A percentile compares a stretch with the other conserved stretches of the same genome.
These are phyloP conservation scores for Clarias gariepinus DNA, from an alignment of 2,113 vertebrate genomes.

Conservation along the genomic window DNA sequence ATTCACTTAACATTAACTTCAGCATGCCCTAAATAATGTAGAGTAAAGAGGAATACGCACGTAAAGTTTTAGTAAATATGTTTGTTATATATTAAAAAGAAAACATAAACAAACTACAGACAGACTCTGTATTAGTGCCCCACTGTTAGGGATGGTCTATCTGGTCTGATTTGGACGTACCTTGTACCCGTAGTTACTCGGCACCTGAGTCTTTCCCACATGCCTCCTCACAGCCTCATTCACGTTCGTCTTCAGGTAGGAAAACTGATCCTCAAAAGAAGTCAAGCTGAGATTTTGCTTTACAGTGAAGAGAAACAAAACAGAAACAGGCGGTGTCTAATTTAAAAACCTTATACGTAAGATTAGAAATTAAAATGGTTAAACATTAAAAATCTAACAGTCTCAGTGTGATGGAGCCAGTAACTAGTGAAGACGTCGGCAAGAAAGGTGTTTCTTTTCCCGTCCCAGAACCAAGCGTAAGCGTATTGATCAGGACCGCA, in stretches of 20 bases:
- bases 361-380: background rate
- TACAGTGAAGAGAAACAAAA: background rate
- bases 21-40: background rate
- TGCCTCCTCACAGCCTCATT: background rate
- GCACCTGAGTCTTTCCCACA: background rate
- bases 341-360: background rate
- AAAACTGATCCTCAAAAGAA: conserved; percentile 10
- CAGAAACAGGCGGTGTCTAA: background rate
- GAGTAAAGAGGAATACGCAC: background rate
- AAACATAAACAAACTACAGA: background rate
- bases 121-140: background rate
- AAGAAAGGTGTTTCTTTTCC: background rate
- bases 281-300: background rate
- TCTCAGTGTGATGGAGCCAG: background rate
- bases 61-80: background rate
- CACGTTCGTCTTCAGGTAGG: background rate
- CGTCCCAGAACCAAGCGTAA: background rate
- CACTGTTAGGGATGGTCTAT: background rate
- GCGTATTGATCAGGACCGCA: background rate
- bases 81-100: background rate
- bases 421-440: conserved; percentile 26
- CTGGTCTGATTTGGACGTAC: background rate
- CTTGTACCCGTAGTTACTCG: conserved; percentile 22
- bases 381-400: background rate
- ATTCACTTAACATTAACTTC: background rate